These are phyloP conservation scores for Endomychus coccineus DNA, from an alignment of 2,888 invertebrate species.

Conservation along the genomic window DNA sequence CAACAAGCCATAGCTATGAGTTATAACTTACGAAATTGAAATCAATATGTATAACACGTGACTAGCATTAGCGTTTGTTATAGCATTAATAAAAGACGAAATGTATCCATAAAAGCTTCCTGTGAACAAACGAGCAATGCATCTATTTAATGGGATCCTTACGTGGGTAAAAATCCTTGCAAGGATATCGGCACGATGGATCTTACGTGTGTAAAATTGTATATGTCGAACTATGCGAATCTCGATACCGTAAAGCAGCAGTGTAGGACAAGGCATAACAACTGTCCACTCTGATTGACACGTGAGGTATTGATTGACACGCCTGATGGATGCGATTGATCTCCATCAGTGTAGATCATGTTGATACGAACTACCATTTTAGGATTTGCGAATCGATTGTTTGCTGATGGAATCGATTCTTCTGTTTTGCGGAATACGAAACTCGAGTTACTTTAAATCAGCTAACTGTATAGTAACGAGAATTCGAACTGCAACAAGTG, in stretches of 20 bases:
- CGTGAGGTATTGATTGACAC: constrained; percentile 45
- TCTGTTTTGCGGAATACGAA: too few relatives aligned
- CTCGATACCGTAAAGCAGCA: constrained; percentile 37
- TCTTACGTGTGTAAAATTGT: constrained; percentile 21
- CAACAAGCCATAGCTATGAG: too few relatives aligned
- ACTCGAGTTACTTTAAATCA: too few relatives aligned
- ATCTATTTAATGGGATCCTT: constrained; percentile 16
- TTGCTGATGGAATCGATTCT: constrained; percentile 12
- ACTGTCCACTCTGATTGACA: constrained; percentile 45
- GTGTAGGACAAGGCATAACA: constrained; percentile 43
- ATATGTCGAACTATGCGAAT: constrained; percentile 12
- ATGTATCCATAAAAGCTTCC: background rate
- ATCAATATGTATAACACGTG: too few relatives aligned
- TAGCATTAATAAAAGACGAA: too few relatives aligned
- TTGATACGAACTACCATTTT: constrained; percentile 35
- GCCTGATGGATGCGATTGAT: constrained; percentile 44
- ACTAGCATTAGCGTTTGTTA: too few relatives aligned
- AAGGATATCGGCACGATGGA: constrained; percentile 24
- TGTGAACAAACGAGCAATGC: background rate
- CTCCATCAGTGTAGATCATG: constrained; percentile 45
- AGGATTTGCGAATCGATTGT: constrained; percentile 30
- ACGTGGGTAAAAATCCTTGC: constrained; percentile 19
- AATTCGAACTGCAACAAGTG: too few relatives aligned
- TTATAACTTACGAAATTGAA: too few relatives aligned
- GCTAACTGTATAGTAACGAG: too few relatives aligned